Percentiles rank a stretch among this genome's conserved stretches.
Evolutionary conservation across 2,888 invertebrate genomes (phyloP).

Genomic region (Protodeltote pygarga): DNA sequence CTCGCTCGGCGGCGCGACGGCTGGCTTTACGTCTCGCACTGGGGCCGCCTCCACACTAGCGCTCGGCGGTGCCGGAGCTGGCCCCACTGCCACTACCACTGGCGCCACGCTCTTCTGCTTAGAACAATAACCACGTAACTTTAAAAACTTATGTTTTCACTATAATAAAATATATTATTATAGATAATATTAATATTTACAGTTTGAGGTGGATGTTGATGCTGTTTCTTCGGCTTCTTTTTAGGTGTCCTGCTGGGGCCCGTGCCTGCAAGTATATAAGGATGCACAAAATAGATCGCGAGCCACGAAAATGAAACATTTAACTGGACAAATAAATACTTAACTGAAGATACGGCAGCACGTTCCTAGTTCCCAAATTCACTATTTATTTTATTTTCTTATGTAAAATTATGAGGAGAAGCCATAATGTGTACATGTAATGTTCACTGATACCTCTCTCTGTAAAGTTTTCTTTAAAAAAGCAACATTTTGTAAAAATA

Average conservation of each 20-base stretch:
- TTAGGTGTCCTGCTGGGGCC: conserved; percentile 75
- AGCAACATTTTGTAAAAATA: too few species aligned
- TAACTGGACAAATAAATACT: conserved; percentile 39
- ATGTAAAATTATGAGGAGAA: conserved; percentile 41
- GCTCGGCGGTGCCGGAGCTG: conserved; percentile 19
- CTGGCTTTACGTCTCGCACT: conserved; percentile 30
- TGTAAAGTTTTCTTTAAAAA: too few species aligned
- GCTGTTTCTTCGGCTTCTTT: conserved; percentile 79
- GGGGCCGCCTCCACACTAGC: conserved; percentile 11
- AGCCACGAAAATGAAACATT: conserved; percentile 9
- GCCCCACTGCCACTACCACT: conserved; percentile 42
- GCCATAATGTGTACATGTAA: conserved; percentile 23
- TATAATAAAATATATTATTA: neutral
- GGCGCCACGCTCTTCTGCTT: conserved; percentile 61
- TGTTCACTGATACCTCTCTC: conserved; percentile 49
- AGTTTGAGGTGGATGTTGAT: conserved; percentile 68
- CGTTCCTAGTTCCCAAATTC: conserved; percentile 17
- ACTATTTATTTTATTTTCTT: conserved; percentile 15
- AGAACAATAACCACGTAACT: conserved; percentile 12
- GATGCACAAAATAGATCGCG: conserved; percentile 23
- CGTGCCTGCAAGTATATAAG: conserved; percentile 66
- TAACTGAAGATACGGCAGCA: conserved; percentile 43
- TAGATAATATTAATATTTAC: conserved; percentile 76
- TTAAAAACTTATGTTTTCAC: conserved; percentile 2
- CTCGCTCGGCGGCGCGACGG: conserved; percentile 55